Evolutionary conservation across 2,888 invertebrate genomes (phyloP).

Genomic region (Zaprionus obscuricornis): DNA sequence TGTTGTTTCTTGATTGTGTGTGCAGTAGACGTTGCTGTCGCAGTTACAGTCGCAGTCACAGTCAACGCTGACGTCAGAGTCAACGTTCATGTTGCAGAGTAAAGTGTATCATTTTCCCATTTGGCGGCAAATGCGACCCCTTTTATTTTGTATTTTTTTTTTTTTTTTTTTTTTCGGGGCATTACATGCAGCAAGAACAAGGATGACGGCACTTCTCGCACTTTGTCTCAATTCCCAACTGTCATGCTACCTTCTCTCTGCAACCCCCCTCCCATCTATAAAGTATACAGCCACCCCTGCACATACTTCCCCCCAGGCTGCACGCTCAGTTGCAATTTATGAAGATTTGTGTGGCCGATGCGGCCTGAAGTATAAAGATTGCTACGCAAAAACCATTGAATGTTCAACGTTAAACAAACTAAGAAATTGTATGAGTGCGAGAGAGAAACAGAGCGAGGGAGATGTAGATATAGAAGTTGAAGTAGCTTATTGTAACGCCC

Average conservation of each 20-base stretch:
- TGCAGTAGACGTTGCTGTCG: constrained; percentile 60
- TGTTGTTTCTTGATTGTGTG: constrained; percentile 82
- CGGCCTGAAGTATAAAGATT: constrained; percentile 7
- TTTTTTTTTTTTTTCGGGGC: background rate
- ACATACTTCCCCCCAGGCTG: background rate
- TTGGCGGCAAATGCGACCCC: constrained; percentile 58
- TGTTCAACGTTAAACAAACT: too few species aligned
- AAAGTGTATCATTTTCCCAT: constrained; percentile 83
- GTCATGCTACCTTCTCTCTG: constrained; percentile 41
- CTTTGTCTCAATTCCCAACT: constrained; percentile 77
- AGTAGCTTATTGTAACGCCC: too few species aligned
- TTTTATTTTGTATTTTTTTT: constrained; percentile 25
- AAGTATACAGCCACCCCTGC: too few species aligned
- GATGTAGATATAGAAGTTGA: background rate
- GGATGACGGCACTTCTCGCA: constrained; percentile 52
- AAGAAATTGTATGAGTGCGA: too few species aligned
- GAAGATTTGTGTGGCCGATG: constrained; percentile 76
- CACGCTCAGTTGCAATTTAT: constrained; percentile 70
- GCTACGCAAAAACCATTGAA: background rate
- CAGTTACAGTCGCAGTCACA: background rate
- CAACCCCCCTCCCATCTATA: too few species aligned
- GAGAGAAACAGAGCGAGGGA: background rate
- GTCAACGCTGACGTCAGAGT: constrained; percentile 53
- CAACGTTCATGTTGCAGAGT: constrained; percentile 59
- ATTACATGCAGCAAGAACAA: background rate